Evolutionary conservation across 1,140 invertebrate species (phyloP), one percentile per base, ranked within the genome.

Genomic region (Myzus persicae): DNA sequence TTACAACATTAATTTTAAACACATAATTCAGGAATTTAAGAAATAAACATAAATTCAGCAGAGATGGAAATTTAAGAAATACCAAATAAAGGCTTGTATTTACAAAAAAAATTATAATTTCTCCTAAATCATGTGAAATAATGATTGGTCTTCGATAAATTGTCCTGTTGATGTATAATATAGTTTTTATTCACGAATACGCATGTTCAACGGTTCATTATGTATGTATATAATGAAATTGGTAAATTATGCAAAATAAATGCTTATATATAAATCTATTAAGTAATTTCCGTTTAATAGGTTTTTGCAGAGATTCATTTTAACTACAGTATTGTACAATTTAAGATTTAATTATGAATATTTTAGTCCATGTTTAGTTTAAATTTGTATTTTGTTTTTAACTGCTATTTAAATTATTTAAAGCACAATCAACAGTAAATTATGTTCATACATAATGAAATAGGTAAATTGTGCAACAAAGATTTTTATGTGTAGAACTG

Each of bases 161-260:
- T n/a, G n/a, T n/a, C n/a, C n/a, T n/a, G n/a, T n/a, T n/a, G n/a
- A n/a, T 38, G 20, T 26, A 31, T 4, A 31, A 85, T 85, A 7
- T 42, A 3, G 40, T 38, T 38, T 11, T 82, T 20, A 82, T 82
- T 31, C 3, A 48, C 42, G 31, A 90, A 26, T n/a, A 59, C 42
- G 91, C 91, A 93, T 85, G 85, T 85, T 93, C 91, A 93, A 93
- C 91, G 91, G 91, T 93, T 85, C 91, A 93, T 82, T 38, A 93
- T 85, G 24, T 46, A 7, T 87, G n/a, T 93, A 94, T 93, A 4
- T 91, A 48, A 51, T 87, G 82, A 90, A 94, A 76, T 90, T 94
- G 90, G 92, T 85, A 94, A 85, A 90, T 93, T 93, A 67, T 93
- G 93, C 91, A 88, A 94, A 87, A 94, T 93, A 38, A 93, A 87